Conservation (phyloP, 1,140 invertebrate species). For the Sogatella furcifera region DNA sequence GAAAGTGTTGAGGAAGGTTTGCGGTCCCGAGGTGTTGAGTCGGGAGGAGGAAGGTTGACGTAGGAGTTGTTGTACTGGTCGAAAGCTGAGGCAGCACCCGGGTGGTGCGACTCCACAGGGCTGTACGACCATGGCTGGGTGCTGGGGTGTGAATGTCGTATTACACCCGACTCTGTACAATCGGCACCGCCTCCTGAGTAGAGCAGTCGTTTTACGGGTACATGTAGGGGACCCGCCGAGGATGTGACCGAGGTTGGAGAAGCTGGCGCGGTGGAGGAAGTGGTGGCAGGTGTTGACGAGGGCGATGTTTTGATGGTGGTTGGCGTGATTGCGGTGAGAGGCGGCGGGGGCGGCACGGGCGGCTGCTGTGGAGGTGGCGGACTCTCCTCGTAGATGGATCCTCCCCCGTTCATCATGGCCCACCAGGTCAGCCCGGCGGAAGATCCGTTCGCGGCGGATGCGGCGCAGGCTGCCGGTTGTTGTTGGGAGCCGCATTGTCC, state of each 20-base stretch:
- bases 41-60: conserved; percentile 54
- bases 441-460: conserved; percentile 52
- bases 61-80: conserved; percentile 65
- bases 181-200: conserved; percentile 31
- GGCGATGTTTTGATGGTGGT: conserved; percentile 33
- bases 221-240: conserved; percentile 61
- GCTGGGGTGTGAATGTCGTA: conserved; percentile 55
- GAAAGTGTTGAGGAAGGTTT: conserved; percentile 41
- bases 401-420: conserved; percentile 66
- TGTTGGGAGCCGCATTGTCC: too few relatives aligned
- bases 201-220: conserved; percentile 64
- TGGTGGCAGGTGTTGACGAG: conserved; percentile 33
- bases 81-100: conserved; percentile 48
- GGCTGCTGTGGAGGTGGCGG: conserved; percentile 38
- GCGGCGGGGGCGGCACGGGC: conserved; percentile 37
- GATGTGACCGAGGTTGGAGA: conserved; percentile 53
- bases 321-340: conserved; percentile 33
- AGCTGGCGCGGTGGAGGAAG: conserved; percentile 51
- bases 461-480: conserved; percentile 41
- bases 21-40: conserved; percentile 43
- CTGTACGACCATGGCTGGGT: conserved; percentile 55
- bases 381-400: conserved; percentile 53
- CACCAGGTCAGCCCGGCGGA: conserved; percentile 68
- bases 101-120: conserved; percentile 45
- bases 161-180: conserved; percentile 47